Conservation (phyloP, 2,113 vertebrate genomes). For the Pica pica region DNA sequence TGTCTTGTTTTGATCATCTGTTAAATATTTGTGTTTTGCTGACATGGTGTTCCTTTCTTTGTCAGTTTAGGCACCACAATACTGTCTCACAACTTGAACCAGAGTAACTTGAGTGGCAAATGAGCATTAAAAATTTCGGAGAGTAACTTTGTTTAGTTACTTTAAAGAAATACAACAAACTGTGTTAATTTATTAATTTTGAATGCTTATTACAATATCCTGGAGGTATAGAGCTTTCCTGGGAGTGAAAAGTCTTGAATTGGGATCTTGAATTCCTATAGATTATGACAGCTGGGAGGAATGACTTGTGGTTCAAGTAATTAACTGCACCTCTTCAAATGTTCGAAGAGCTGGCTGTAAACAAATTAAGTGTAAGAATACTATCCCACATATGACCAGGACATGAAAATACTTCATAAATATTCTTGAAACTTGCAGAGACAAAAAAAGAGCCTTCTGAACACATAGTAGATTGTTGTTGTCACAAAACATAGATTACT, state of each 20-base stretch:
- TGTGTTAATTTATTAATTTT: neutral
- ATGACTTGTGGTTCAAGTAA: neutral
- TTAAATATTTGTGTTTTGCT: neutral
- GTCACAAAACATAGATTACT: neutral
- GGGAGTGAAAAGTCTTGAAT: neutral
- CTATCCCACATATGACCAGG: neutral
- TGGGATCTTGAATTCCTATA: neutral
- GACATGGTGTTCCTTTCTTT: neutral
- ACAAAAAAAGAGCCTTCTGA: neutral
- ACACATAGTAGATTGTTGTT: neutral
- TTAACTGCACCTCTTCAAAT: neutral
- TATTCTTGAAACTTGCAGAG: neutral
- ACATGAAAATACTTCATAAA: neutral
- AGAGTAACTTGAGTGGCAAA: neutral
- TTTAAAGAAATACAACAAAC: neutral
- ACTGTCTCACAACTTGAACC: neutral
- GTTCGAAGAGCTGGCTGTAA: neutral
- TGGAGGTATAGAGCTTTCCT: neutral
- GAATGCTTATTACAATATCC: neutral
- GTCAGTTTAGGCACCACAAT: neutral
- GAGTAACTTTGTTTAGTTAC: neutral
- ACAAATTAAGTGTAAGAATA: neutral
- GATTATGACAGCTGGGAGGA: neutral
- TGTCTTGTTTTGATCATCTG: neutral
- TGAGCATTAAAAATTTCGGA: neutral